Evolutionary conservation across 2,113 vertebrate species (phyloP).

Genomic region (Garra rufa): DNA sequence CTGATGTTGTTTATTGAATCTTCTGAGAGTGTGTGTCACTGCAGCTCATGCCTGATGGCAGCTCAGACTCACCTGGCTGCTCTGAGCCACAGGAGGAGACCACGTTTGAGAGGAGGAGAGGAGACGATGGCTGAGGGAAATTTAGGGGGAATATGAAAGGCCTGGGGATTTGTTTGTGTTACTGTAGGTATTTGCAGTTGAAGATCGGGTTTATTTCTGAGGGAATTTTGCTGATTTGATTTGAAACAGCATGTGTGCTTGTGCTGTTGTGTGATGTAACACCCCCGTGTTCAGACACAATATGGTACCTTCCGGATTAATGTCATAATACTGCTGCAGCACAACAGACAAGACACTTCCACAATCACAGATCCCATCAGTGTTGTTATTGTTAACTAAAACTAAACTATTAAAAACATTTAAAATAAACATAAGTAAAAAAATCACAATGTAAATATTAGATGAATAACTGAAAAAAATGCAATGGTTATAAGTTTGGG

Average conservation of each 20-base stretch:
- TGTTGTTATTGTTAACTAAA: not conserved
- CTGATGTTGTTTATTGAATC: not conserved
- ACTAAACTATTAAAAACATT: not conserved
- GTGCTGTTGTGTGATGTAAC: not conserved
- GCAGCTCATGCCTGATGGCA: conserved; percentile 35
- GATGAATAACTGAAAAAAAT: too few relatives aligned
- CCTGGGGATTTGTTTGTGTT: not conserved
- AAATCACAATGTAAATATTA: too few relatives aligned
- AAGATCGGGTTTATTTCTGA: not conserved
- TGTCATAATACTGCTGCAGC: conserved; percentile 65
- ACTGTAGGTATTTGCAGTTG: not conserved
- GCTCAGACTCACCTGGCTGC: conserved; percentile 77
- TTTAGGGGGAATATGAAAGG: not conserved
- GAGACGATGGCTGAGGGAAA: conserved; percentile 44
- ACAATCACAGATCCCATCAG: conserved; percentile 41
- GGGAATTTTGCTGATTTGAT: not conserved
- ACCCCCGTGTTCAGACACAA: conserved; percentile 52
- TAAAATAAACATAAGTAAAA: too few relatives aligned
- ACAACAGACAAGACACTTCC: conserved; percentile 65
- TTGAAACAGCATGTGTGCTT: not conserved
- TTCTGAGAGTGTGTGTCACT: conserved; percentile 17
- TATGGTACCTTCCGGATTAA: conserved; percentile 70
- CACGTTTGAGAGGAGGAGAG: conserved; percentile 27
- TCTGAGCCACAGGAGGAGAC: conserved; percentile 66
- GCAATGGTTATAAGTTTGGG: too few relatives aligned